phyloP scores from a whole-genome alignment of 2,797 vertebrate species.

The Cryptoprocta ferox region DNA sequence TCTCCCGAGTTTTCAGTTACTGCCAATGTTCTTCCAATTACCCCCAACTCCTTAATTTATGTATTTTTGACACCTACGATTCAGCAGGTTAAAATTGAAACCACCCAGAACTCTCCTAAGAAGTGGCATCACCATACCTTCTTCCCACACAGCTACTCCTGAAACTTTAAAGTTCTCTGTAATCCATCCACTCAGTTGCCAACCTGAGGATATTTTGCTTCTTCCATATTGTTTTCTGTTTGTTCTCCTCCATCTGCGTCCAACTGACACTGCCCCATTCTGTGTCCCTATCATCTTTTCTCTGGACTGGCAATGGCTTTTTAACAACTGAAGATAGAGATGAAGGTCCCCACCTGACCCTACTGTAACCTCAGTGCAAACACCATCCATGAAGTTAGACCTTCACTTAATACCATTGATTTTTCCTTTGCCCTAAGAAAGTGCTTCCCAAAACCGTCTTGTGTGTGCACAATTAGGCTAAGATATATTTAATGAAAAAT shows the following conservation, averaged over 20 bases:
- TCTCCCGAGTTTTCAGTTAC: neutral
- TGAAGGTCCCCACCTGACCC: neutral
- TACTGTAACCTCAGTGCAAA: neutral
- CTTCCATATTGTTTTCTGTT: neutral
- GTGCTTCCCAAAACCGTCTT: neutral
- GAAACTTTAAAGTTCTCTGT: neutral
- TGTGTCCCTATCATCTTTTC: neutral
- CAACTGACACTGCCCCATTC: no score
- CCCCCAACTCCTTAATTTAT: neutral
- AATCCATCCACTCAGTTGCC: neutral
- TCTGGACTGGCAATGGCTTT: no score
- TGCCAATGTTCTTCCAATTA: neutral
- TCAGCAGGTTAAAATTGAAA: neutral
- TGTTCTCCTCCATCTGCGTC: accelerated
- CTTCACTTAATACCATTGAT: neutral
- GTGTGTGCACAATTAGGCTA: neutral
- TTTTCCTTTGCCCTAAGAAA: neutral
- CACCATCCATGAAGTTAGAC: accelerated
- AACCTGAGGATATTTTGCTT: neutral
- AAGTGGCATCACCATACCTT: neutral
- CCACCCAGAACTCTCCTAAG: neutral
- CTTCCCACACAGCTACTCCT: no score
- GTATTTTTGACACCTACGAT: neutral
- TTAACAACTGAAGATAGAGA: neutral
- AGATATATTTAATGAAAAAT: neutral